These are phyloP conservation scores for Okamejei kenojei DNA, from an alignment of 2,797 vertebrate species.

Conservation along the genomic window DNA sequence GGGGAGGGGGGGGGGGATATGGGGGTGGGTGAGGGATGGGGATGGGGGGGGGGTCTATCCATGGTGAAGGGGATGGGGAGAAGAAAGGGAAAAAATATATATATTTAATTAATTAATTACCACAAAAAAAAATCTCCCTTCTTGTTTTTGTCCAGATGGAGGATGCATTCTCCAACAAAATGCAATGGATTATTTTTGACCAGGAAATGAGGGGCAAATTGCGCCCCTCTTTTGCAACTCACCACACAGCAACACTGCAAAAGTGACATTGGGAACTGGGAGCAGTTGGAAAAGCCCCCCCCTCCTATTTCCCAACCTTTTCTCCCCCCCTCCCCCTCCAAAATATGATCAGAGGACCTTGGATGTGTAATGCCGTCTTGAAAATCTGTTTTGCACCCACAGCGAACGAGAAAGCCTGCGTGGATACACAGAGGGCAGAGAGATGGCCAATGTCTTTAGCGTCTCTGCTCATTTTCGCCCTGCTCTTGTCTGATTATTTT, in stretches of 20 bases:
- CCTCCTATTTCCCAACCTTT: constrained; percentile 42
- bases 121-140: background rate
- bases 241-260: constrained; percentile 46
- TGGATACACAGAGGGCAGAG: constrained; percentile 69
- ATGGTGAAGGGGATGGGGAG: constrained; percentile 43
- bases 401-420: constrained; percentile 61
- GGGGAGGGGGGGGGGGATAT: constrained; percentile 45
- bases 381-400: constrained; percentile 61
- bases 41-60: constrained; percentile 42
- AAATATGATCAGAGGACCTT: constrained; percentile 73
- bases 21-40: constrained; percentile 37
- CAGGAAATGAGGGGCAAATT: constrained; percentile 43
- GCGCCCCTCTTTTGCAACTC: constrained; percentile 40
- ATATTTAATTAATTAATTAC: constrained; percentile 46
- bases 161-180: constrained; percentile 15
- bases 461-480: constrained; percentile 67
- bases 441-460: constrained; percentile 71
- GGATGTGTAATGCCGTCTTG: constrained; percentile 64
- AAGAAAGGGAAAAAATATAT: constrained; percentile 45
- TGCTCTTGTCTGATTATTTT: constrained; percentile 69
- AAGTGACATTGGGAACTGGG: constrained; percentile 51
- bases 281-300: constrained; percentile 45
- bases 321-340: constrained; percentile 56
- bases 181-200: constrained; percentile 32
- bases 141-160: constrained; percentile 44